Base-by-base conservation (phyloP, 2,797 vertebrate species). In the Tragelaphus eurycerus region DNA sequence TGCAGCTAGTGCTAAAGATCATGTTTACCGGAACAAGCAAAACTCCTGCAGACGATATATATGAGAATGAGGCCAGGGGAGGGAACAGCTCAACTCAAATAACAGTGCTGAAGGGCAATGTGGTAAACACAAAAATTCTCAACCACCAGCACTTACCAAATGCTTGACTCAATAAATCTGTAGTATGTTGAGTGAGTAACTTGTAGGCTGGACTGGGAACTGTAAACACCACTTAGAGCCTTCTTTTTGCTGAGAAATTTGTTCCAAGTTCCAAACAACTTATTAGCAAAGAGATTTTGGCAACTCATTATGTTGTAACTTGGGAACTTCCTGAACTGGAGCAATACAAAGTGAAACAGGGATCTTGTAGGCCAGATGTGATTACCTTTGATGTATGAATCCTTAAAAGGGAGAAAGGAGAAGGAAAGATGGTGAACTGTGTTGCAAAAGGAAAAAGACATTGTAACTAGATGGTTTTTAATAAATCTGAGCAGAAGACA, bases 261-360 rank as follows among this genome's bases (percentile, higher is more conserved):
- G 78, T 83, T 59, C 79, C 52, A 27, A 81, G 31, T 74, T 78
- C 71, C 86, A 97, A 96, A 84, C 55, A 86, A 54, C 38, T 43
- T 92, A 81, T 46, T 95, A 90, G 82, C 88, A 86, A 74, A 93
- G 50, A 54, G 57, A 84, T 67, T 76, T 89, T 67, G 91, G 81
- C 97, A 88, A 94, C 43, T 43, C 43, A 29, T 60, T 90, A 19
- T 62, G 38, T 93, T 93, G 59, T 82, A 89, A 91, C 57, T 59
- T 84, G 89, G 84, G 71, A 87, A 89, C 64, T 95, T 93, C 34
- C 79, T 85, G 52, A 92, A 95, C 55, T 79, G 86, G 54, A 96
- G 23, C 46, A 25, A 11, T 59, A 48, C 62, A 55, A 86, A 89
- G 79, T 46, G 57, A 21, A 74, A 52, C 19, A 14, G 29, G 31